phyloP scores from a whole-genome alignment of 2,113 vertebrate genomes.

The Bufo gargarizans region DNA sequence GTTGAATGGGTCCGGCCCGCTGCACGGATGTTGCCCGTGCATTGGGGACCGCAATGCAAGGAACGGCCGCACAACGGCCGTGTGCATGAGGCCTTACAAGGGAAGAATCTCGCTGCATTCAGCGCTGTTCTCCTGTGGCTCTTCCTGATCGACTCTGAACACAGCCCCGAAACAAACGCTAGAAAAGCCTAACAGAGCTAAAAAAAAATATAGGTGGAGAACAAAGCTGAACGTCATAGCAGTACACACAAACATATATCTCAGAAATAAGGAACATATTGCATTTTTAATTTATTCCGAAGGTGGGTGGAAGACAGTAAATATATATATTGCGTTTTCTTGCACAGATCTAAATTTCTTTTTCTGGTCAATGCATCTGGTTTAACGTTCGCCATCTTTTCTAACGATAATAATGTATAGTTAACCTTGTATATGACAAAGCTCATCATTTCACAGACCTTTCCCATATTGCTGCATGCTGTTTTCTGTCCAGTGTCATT shows the following conservation, averaged over 20 bases:
- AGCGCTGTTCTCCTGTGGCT: too few relatives aligned
- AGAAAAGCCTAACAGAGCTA: neutral
- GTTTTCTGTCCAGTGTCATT: neutral
- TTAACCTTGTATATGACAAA: constrained; percentile 9
- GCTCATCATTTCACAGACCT: neutral
- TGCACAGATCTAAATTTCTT: neutral
- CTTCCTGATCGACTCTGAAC: neutral
- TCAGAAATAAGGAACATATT: neutral
- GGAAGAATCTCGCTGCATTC: too few relatives aligned
- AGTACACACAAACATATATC: neutral
- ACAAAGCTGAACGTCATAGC: neutral
- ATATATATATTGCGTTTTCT: neutral
- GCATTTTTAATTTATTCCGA: neutral
- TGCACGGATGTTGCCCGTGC: too few relatives aligned
- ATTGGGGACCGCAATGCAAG: too few relatives aligned
- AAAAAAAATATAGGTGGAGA: neutral
- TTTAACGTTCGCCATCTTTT: constrained; percentile 13
- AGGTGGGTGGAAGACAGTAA: neutral
- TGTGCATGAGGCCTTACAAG: too few relatives aligned
- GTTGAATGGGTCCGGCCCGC: too few relatives aligned
- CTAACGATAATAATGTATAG: neutral
- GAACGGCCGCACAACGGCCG: too few relatives aligned
- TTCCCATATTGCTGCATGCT: neutral
- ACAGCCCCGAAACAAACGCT: neutral
- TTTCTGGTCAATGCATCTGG: neutral